Base-by-base conservation (phyloP, 2,797 vertebrate species). In the Gobio occitaniae region DNA sequence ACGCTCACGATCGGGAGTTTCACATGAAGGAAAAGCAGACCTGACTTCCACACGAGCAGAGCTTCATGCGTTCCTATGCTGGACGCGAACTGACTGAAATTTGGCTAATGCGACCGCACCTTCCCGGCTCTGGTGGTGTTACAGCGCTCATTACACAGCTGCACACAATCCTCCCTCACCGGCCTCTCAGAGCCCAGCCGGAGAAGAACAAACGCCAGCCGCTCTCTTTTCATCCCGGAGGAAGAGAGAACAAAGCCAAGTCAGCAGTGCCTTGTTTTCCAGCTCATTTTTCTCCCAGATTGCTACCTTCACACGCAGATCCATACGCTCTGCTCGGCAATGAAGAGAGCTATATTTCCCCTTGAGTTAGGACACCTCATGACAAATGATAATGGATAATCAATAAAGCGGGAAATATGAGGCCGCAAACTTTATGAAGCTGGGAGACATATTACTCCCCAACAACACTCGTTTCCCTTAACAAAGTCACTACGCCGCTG, bases 341-440 rank as follows among this genome's bases (percentile, higher is more conserved):
- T 90, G 96, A 97, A 97, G 97, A 98, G 96, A 96, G 97, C 98
- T 98, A 97, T 99, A 98, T 98, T 98, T 99, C 97, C 98, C 97
- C 97, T 97, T 97, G 98, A 99, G 98, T 99, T 99, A 98, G 98
- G 97, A 99, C 97, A 97, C 97, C 97, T 98, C 97, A 94, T 99
- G 98, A 99, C 98, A 99, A 99, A 99, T 99, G 98, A 99, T 99
- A 99, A 99, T 99, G 98, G 98, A 97, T 98, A 99, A 99, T 99
- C 98, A 97, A 99, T 99, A 99, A 97, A 97, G 97, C 95, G 96
- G 97, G 97, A 98, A 99, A 99, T 99, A 99, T 99, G 97, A 99
- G 98, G 97, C 98, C 96, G 97, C 97, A 99, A 99, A 99, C 98
- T 99, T 99, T 99, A 99, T 99, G 98, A 99, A 99, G 97, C 97